Conservation (phyloP, 2,888 invertebrate genomes). For the Cheilosia variabilis region DNA sequence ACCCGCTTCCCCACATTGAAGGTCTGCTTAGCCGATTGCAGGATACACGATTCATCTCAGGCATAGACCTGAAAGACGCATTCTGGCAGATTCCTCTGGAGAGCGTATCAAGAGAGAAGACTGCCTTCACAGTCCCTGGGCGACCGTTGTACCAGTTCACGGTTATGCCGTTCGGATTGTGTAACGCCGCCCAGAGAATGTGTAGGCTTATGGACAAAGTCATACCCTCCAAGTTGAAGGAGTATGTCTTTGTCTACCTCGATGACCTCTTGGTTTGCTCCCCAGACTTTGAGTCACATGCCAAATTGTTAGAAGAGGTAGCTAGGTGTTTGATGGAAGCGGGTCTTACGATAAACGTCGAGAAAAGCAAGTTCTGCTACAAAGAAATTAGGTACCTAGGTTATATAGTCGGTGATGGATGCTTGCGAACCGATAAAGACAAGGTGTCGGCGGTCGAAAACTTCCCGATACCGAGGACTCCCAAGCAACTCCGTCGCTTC, state of each 20-base stretch:
- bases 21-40: neutral
- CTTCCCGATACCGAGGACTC: neutral
- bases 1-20: too few relatives aligned
- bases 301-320: neutral
- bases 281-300: neutral
- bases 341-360: neutral
- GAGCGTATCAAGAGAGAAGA: neutral
- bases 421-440: too few relatives aligned
- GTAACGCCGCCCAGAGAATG: too few relatives aligned
- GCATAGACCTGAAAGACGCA: neutral
- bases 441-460: too few relatives aligned
- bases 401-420: conserved; percentile 4
- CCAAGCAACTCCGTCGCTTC: neutral
- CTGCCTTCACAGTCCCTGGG: neutral
- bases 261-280: neutral
- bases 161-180: too few relatives aligned
- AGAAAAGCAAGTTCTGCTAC: neutral
- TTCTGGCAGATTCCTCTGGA: neutral
- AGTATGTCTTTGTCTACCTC: neutral
- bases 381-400: too few relatives aligned
- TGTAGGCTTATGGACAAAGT: neutral
- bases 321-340: too few relatives aligned
- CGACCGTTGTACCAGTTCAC: too few relatives aligned
- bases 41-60: neutral
- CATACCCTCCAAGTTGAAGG: neutral